These are phyloP conservation scores for Palloptera scutellata DNA, from an alignment of 2,888 invertebrate species.

Conservation along the genomic window DNA sequence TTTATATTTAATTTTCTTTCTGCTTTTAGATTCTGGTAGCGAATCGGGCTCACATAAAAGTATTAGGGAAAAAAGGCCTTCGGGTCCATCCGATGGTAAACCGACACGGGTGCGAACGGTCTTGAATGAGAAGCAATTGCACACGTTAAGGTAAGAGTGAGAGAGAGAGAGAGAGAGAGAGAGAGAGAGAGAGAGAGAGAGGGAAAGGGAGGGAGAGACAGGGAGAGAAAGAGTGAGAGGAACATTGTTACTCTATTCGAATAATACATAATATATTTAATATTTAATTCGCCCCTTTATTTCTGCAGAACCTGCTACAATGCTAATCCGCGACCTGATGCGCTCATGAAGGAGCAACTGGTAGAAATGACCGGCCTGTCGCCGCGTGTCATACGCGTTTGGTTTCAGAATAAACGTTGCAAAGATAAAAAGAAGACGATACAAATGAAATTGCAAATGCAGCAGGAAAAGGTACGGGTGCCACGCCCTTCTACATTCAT, in stretches of 20 bases:
- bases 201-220: too few species aligned
- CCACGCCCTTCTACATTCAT: not conserved
- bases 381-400: conserved; percentile 97
- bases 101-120: conserved; percentile 99
- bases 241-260: too few species aligned
- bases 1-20: conserved; percentile 15
- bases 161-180: too few species aligned
- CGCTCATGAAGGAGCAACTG: conserved; percentile 98
- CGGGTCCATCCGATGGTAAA: conserved; percentile 79
- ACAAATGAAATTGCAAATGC: conserved; percentile 96
- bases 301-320: conserved; percentile 86
- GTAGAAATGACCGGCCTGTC: conserved; percentile 99
- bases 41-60: conserved; percentile 91
- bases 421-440: conserved; percentile 98
- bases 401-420: conserved; percentile 99
- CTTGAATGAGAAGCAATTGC: conserved; percentile 97
- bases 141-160: conserved; percentile 81
- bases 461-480: conserved; percentile 89
- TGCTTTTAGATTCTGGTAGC: conserved; percentile 84
- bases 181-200: too few species aligned
- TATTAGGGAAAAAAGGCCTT: conserved; percentile 67
- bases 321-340: conserved; percentile 97
- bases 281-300: not conserved
- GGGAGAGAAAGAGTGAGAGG: too few species aligned
- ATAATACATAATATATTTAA: not conserved